Percentiles rank a stretch among this genome's conserved stretches.
Evolutionary conservation across 2,113 vertebrate genomes (phyloP).

Genomic region (Bujurquina vittata): DNA sequence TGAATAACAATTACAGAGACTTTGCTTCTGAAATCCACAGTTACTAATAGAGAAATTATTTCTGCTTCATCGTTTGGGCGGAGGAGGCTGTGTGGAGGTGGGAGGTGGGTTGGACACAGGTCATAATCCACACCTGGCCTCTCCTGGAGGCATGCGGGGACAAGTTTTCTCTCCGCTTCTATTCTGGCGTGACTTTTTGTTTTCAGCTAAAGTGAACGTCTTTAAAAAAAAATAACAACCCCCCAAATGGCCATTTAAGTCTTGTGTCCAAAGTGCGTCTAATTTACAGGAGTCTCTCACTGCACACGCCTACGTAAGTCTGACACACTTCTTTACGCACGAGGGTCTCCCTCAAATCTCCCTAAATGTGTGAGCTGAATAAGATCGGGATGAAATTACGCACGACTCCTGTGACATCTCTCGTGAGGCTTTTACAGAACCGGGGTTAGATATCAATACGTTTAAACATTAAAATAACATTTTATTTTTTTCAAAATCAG

Average conservation of each 20-base stretch:
- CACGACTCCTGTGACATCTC: conserved; percentile 37
- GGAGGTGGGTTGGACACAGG: not conserved
- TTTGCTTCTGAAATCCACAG: not conserved
- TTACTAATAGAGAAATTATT: not conserved
- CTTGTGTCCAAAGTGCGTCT: conserved; percentile 11
- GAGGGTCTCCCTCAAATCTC: conserved; percentile 70
- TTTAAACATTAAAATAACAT: not conserved
- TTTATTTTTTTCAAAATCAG: not conserved
- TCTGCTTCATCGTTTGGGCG: not conserved
- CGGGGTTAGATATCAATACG: not conserved
- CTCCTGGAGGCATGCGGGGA: not conserved
- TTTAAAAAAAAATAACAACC: not conserved
- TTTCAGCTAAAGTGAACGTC: not conserved
- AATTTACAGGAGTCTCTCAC: conserved; percentile 25
- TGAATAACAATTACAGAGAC: not conserved
- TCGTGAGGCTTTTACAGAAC: not conserved
- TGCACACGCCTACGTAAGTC: conserved; percentile 53
- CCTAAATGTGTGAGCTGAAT: conserved; percentile 32
- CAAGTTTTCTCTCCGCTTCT: conserved; percentile 28
- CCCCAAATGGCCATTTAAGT: not conserved
- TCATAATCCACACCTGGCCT: conserved; percentile 22
- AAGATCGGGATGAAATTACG: conserved; percentile 11
- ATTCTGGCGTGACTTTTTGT: not conserved
- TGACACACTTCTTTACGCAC: conserved; percentile 67
- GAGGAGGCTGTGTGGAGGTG: conserved; percentile 14